phyloP scores from a whole-genome alignment of 2,888 invertebrate species.

The Gortyna flavago region DNA sequence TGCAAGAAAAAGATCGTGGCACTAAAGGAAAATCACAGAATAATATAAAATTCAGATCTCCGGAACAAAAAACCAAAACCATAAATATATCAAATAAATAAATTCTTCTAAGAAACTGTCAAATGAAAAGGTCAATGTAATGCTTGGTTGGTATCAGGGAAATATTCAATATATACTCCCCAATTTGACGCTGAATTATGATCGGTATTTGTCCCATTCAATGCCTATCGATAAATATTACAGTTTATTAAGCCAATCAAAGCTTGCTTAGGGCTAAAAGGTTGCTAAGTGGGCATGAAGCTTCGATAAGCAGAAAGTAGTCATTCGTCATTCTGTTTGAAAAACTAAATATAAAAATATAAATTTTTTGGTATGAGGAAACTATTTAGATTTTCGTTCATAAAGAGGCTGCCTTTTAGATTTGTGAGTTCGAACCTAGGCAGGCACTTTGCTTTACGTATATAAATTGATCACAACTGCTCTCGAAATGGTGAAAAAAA shows the following conservation, averaged over 20 bases:
- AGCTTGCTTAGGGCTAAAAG: too few relatives aligned
- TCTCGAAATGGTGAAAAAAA: too few relatives aligned
- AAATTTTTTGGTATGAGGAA: not conserved
- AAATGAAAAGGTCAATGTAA: not conserved
- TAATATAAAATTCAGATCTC: not conserved
- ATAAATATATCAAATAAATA: not conserved
- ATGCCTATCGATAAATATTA: constrained; percentile 1
- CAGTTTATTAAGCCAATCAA: constrained; percentile 10
- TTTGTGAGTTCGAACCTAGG: not conserved
- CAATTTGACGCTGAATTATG: constrained; percentile 4
- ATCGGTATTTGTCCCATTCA: constrained; percentile 4
- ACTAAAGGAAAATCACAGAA: not conserved
- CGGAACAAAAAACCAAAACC: not conserved
- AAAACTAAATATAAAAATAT: not conserved
- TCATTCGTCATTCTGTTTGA: not conserved
- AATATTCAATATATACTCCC: not conserved
- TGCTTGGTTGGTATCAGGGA: constrained; percentile 5
- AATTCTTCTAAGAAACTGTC: not conserved
- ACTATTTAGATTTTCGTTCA: not conserved
- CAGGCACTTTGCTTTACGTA: too few relatives aligned
- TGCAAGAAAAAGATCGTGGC: not conserved
- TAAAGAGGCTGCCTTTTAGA: not conserved
- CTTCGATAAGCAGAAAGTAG: not conserved
- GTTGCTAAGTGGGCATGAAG: not conserved
- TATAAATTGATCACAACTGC: too few relatives aligned